Evolutionary conservation across 2,797 vertebrate genomes (phyloP), one percentile per base, ranked within the genome.

Genomic region (Pitangus sulphuratus): DNA sequence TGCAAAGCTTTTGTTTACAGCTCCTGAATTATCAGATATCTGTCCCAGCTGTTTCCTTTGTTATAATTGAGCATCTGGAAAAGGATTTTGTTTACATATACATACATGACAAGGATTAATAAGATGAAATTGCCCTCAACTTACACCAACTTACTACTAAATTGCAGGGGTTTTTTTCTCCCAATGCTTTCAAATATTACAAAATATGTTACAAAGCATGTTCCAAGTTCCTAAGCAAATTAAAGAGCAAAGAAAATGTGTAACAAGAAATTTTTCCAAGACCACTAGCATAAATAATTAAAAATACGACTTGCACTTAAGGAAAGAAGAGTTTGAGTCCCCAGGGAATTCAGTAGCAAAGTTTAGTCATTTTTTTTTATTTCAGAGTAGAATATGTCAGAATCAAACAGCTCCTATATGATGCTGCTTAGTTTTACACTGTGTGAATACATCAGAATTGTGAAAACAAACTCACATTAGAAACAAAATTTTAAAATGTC

Each of bases 61-160:
- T 90, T 92, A 69, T 40, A 75, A 69, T 74, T 82, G 79, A 80
- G 7, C 66, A 89, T 90, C 74, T 51, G 28, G 84, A 70, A 77
- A 79, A 84, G 30, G 28, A 84, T 94, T 93, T 97, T 11, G 28
- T 76, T 89, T 89, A 74, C 54, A 70, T 47, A 94, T 37, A 76
- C 54, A 75, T 37, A 15, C 54, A 76, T 91, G 69, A 66, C 53
- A 92, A 84, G 57, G 57, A 81, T 88, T 87, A 93, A 88, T 93
- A 74, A 81, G 28, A 88, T 5, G 1, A 77, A 89, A 92, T 83
- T 83, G 31, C 33, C 48, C 30, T 85, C 76, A 78, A 47, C 28
- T 77, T 80, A 71, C 10, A 86, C 26, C 24, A 72, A 54, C 70
- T 68, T 60, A 53, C 39, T 90, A 44, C 56, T 84, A 76, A 88